Percentiles rank a stretch among this genome's conserved stretches.
These are phyloP conservation scores for Parazoanthus swiftii DNA, from an alignment of 92 coral and sea anemone genomes.

Conservation along the genomic window DNA sequence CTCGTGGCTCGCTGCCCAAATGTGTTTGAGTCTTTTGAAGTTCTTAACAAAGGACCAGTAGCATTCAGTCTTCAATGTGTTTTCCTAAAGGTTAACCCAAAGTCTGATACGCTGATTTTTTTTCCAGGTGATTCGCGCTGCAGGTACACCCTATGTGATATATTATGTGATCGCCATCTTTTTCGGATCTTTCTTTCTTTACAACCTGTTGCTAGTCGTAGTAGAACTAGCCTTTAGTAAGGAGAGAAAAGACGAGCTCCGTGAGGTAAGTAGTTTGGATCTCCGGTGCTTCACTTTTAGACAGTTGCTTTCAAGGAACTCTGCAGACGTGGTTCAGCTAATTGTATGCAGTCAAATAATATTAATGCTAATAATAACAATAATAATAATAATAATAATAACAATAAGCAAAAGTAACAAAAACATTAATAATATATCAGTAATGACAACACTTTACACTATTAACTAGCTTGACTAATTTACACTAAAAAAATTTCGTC, in stretches of 20 bases:
- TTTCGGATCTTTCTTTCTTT: constrained; percentile 1
- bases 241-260: neutral
- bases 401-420: neutral
- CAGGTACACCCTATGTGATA: neutral
- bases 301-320: too few species aligned
- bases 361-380: neutral
- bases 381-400: neutral
- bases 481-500: neutral
- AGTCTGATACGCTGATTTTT: neutral
- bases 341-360: neutral
- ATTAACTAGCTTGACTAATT: neutral
- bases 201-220: neutral
- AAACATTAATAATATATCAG: neutral
- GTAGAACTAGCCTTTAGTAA: neutral
- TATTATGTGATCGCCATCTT: neutral
- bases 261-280: neutral
- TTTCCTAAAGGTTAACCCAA: neutral
- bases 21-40: too few species aligned
- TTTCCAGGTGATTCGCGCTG: neutral
- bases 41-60: too few species aligned
- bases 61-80: too few species aligned
- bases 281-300: too few species aligned
- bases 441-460: neutral
- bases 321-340: too few species aligned
- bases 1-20: too few species aligned